These are phyloP conservation scores for Drosophila meridiana DNA, from an alignment of 2,888 invertebrate genomes.

Conservation along the genomic window DNA sequence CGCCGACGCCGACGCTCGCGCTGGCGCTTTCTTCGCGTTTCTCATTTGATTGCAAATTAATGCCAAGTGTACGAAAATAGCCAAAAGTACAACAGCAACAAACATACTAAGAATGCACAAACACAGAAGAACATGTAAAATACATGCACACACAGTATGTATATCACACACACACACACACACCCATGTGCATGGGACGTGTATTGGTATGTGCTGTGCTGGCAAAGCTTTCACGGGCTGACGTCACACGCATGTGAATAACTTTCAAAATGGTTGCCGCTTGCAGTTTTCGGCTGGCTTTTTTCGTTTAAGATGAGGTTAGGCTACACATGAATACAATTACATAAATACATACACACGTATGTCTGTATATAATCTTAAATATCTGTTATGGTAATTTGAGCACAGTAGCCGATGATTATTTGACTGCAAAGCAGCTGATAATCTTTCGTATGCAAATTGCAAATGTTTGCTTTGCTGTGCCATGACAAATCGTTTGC, in stretches of 20 bases:
- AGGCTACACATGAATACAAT: not conserved
- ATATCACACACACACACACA: not conserved
- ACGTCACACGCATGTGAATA: conserved; percentile 59
- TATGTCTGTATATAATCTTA: not conserved
- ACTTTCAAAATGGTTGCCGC: conserved; percentile 60
- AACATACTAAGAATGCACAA: conserved; percentile 43
- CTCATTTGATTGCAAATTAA: conserved; percentile 64
- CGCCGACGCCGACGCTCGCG: conserved; percentile 13
- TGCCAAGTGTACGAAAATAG: conserved; percentile 71
- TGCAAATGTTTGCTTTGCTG: conserved; percentile 36
- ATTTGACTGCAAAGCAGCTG: conserved; percentile 24
- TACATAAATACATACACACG: not conserved
- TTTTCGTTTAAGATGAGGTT: conserved; percentile 11
- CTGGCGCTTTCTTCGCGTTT: conserved; percentile 55
- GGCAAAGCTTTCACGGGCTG: conserved; percentile 54
- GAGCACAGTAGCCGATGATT: conserved; percentile 20
- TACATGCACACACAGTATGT: not conserved
- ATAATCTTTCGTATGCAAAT: conserved; percentile 31
- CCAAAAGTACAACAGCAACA: conserved; percentile 44
- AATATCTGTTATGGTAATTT: conserved; percentile 1
- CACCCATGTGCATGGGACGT: conserved; percentile 7
- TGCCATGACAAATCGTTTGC: conserved; percentile 41
- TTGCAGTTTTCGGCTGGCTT: conserved; percentile 41
- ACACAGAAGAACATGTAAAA: conserved; percentile 21
- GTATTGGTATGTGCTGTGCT: conserved; percentile 13